Percentiles rank a stretch among this genome's conserved stretches.
Evolutionary conservation across 2,888 invertebrate genomes (phyloP).

Genomic region (Agapostemon virescens): DNA sequence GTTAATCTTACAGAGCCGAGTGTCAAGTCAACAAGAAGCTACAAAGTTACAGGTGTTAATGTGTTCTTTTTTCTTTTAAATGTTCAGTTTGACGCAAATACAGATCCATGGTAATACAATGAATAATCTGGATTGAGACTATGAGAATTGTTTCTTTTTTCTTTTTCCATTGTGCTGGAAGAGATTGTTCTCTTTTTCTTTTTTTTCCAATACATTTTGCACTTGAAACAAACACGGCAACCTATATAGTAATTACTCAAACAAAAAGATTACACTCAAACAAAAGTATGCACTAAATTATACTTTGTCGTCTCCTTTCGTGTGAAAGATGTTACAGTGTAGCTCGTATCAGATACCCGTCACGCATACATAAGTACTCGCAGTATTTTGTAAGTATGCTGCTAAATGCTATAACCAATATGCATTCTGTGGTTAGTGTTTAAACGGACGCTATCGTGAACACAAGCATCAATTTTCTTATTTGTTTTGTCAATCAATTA

Average conservation of each 20-base stretch:
- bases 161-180: background rate
- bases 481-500: background rate
- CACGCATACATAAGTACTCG: constrained; percentile 35
- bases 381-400: background rate
- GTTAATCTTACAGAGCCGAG: constrained; percentile 27
- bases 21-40: background rate
- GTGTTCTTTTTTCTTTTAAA: no score
- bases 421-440: constrained; percentile 10
- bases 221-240: background rate
- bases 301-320: background rate
- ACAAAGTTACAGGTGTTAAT: constrained; percentile 29
- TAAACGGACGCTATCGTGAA: constrained; percentile 3
- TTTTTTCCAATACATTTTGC: constrained; percentile 5
- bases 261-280: constrained; percentile 14
- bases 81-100: background rate
- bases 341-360: constrained; percentile 75
- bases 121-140: background rate
- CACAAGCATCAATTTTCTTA: constrained; percentile 8
- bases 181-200: no score
- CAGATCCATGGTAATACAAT: background rate
- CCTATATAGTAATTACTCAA: background rate
- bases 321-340: constrained; percentile 24
- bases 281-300: constrained; percentile 37
- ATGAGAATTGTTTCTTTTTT: background rate
- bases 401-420: background rate